phyloP scores from a whole-genome alignment of 2,888 invertebrate species.

The Caenorhabditis sp. region DNA sequence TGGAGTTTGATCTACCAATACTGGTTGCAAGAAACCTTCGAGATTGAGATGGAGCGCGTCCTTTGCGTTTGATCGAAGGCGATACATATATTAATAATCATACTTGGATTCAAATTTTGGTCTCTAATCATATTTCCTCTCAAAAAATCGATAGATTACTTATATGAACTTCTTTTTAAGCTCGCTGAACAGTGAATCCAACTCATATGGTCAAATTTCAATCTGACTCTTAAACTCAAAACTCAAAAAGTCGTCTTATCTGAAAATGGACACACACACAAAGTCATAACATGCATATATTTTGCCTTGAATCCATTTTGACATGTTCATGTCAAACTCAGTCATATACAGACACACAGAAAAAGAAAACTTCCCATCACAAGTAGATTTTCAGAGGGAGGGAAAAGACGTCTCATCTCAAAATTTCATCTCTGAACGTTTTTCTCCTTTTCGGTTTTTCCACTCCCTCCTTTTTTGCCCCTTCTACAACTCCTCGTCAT shows the following conservation, averaged over 20 bases:
- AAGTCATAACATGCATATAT: conserved; percentile 9
- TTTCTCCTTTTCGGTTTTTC: conserved; percentile 8
- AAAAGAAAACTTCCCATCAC: conserved; percentile 2
- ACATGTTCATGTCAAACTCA: conserved; percentile 45
- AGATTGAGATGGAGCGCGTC: too few relatives aligned
- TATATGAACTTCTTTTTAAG: too few relatives aligned
- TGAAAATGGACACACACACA: neutral
- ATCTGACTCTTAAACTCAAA: neutral
- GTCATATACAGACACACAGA: conserved; percentile 13
- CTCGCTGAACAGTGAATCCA: neutral
- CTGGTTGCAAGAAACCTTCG: too few relatives aligned
- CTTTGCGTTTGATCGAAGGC: too few relatives aligned
- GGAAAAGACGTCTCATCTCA: conserved; percentile 17
- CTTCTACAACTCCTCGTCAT: conserved; percentile 41
- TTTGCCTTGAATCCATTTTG: conserved; percentile 25
- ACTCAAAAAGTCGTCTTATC: conserved; percentile 7
- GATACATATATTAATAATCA: too few relatives aligned
- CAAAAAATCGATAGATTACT: too few relatives aligned
- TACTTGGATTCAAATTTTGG: too few relatives aligned
- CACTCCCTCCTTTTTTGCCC: conserved; percentile 8
- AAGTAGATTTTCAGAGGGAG: conserved; percentile 36
- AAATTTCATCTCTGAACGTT: conserved; percentile 49
- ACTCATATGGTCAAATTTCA: neutral
- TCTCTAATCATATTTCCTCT: too few relatives aligned
- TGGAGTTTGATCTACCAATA: too few relatives aligned